Evolutionary conservation across 1,140 invertebrate genomes (phyloP).

Genomic region (Heliconius himera): DNA sequence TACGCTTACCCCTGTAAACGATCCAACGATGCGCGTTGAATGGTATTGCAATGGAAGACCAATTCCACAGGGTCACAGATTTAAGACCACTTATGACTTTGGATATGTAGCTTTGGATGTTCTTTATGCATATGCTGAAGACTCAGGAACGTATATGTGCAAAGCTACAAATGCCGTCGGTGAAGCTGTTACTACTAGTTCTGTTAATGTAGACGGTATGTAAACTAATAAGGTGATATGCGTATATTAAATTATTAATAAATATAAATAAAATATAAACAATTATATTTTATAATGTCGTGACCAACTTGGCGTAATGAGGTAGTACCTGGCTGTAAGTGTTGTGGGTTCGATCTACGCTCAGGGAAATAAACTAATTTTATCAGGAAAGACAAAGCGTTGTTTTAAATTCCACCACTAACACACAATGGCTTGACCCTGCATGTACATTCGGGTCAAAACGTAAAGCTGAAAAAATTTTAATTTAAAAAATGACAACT

Average conservation of each 20-base stretch:
- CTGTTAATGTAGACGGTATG: slow-evolving; percentile 91
- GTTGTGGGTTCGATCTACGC: no score
- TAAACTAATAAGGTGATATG: slow-evolving; percentile 19
- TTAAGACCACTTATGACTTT: slow-evolving; percentile 97
- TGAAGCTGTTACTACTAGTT: slow-evolving; percentile 95
- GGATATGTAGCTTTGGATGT: slow-evolving; percentile 97
- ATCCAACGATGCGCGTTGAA: slow-evolving; percentile 97
- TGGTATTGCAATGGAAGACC: slow-evolving; percentile 97
- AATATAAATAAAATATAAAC: no score
- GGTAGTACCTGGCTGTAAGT: no score
- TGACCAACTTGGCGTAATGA: no score
- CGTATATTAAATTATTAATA: no score
- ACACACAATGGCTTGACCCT: no score
- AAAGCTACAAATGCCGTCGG: slow-evolving; percentile 95
- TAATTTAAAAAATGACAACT: no score
- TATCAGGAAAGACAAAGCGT: no score
- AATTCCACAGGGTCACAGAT: slow-evolving; percentile 93
- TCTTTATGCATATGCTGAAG: slow-evolving; percentile 97
- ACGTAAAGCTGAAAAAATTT: no score
- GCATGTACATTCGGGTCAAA: neutral
- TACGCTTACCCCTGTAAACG: slow-evolving; percentile 96
- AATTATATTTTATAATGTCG: no score
- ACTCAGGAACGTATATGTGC: slow-evolving; percentile 97
- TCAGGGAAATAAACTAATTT: no score
- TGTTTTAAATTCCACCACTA: no score